Evolutionary conservation across 2,797 vertebrate species (phyloP).

Genomic region (Pangasius mekongensis): DNA sequence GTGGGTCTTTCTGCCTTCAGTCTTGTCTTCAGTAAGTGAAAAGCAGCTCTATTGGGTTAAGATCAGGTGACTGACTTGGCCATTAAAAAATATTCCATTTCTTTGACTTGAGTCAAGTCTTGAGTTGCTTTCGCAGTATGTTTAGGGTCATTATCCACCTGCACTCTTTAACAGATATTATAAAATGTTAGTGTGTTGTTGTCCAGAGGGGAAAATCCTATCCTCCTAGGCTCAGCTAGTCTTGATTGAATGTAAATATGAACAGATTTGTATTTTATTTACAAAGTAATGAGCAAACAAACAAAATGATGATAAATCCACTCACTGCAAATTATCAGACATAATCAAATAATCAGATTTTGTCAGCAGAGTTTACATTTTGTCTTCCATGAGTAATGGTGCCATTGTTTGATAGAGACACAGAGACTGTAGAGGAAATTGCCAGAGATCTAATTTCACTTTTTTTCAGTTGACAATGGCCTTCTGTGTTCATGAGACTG

Average conservation of each 20-base stretch:
- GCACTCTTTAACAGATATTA: not conserved
- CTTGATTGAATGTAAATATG: constrained; percentile 18
- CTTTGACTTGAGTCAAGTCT: no score
- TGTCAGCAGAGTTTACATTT: constrained; percentile 26
- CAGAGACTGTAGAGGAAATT: constrained; percentile 21
- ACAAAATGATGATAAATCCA: constrained; percentile 19
- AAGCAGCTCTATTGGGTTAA: no score
- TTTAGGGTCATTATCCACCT: no score
- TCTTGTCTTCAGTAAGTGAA: no score
- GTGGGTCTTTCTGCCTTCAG: no score
- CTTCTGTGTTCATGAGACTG: constrained; percentile 15
- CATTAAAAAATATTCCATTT: no score
- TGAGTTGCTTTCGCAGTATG: no score
- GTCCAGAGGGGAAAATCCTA: constrained; percentile 7
- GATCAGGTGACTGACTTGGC: no score
- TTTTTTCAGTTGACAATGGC: constrained; percentile 4
- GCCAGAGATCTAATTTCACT: not conserved
- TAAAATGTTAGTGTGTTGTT: not conserved
- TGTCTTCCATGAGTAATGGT: constrained; percentile 7
- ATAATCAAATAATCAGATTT: constrained; percentile 32
- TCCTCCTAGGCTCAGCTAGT: constrained; percentile 1
- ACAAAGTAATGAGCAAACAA: not conserved
- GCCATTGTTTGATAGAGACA: constrained; percentile 22
- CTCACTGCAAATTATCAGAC: constrained; percentile 20
- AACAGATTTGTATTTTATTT: constrained; percentile 25